Conservation (phyloP, 2,113 vertebrate genomes). For the Erythrocercus mccallii region DNA sequence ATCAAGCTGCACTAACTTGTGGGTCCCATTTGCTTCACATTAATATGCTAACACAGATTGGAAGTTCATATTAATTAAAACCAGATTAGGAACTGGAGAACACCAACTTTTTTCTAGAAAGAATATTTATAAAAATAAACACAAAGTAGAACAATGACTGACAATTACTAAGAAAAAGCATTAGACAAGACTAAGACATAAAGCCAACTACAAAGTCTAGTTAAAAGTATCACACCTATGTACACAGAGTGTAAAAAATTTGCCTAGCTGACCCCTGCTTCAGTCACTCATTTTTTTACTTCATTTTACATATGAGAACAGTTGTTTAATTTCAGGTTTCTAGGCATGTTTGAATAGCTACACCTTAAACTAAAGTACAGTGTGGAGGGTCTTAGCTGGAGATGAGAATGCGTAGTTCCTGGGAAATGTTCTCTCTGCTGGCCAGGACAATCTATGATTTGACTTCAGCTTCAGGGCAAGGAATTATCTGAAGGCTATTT, state of each 20-base stretch:
- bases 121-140: not conserved
- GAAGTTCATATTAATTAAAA: not conserved
- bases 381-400: not conserved
- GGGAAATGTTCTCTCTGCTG: not conserved
- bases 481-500: not conserved
- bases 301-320: not conserved
- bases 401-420: not conserved
- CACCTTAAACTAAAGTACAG: not conserved
- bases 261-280: not conserved
- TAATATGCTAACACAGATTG: not conserved
- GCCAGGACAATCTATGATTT: not conserved
- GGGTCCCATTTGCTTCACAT: not conserved
- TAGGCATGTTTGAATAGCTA: not conserved
- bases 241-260: not conserved
- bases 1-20: not conserved
- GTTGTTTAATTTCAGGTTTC: not conserved
- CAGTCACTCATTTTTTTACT: not conserved
- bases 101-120: not conserved
- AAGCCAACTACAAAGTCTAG: not conserved
- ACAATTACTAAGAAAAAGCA: not conserved
- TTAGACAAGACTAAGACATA: not conserved
- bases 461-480: not conserved
- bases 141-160: not conserved
- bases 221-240: not conserved
- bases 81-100: not conserved